Evolutionary conservation across 2,888 invertebrate species (phyloP), one percentile per base, ranked within the genome.

Genomic region (Mystacides longicornis): DNA sequence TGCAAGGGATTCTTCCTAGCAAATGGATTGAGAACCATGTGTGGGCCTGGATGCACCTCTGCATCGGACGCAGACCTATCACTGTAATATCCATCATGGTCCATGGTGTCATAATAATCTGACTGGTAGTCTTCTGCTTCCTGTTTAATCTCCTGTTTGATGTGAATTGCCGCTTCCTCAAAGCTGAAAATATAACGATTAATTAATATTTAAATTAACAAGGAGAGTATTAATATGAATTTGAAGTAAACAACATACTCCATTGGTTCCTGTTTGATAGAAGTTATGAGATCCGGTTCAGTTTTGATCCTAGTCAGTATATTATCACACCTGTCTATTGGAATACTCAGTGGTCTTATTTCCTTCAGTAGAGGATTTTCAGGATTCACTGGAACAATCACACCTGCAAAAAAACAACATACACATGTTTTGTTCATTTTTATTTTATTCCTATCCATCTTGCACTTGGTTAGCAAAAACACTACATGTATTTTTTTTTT

Each of bases 81-180:
- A 48, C 55, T 54, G 22, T 51, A 51, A 48, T 57, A 23, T 23
- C 19, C 11, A 11, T 23, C 43, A 33, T 54, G 33, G 48, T 54
- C 56, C 2, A 50, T 53, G 46, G 52, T 49, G 20, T 55, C 60
- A 20, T 37, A 45, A 31, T 51, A 58, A 0, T 63, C 52, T 27
- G 48, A 52, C 0, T 62, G 49, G 1, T 66, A 65, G 51, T 69
- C 64, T 47, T 72, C 73, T 71, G 73, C 72, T 27, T 71, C 70
- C 0, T 68, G 62, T 23, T 67, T 69, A 33, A 64, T 64, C n/a
- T 67, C 66, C 23, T 67, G 65, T 22, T 61, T 61, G 7, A 61
- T 54, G 16, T 55, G 33, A 9, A 47, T 47, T 16, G 23, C 7
- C 11, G 23, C 20, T 16, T 31, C 22, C 19, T 55, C 54, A 9